These are phyloP conservation scores for Yponomeuta evonymella DNA, from an alignment of 2,888 invertebrate species.

Conservation along the genomic window DNA sequence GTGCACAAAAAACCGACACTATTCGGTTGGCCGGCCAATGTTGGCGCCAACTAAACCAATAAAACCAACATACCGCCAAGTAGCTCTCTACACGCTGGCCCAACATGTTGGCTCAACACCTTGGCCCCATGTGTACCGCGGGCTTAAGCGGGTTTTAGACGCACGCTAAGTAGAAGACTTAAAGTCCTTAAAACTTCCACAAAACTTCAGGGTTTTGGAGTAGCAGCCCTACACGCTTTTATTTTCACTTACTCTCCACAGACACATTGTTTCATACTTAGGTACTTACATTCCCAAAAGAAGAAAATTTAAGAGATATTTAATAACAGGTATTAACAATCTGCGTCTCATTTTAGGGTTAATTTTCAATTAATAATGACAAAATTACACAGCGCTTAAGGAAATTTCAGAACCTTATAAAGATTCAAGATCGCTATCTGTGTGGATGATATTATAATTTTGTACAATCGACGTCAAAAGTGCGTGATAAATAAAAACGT, in stretches of 20 bases:
- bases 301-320: neutral
- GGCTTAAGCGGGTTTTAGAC: no score
- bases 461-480: neutral
- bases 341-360: neutral
- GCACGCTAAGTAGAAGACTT: no score
- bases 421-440: neutral
- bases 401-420: neutral
- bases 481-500: neutral
- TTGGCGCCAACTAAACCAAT: no score
- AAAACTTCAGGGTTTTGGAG: no score
- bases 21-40: no score
- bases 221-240: no score
- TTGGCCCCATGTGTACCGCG: no score
- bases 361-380: constrained; percentile 4
- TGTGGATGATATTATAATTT: neutral
- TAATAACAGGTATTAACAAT: neutral
- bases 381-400: neutral
- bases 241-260: neutral
- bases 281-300: neutral
- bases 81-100: no score
- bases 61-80: no score
- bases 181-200: no score
- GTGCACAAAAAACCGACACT: no score
- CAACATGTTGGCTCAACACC: no score
- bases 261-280: neutral